A percentile compares a stretch with the other conserved stretches of the same genome.
Conservation (phyloP, 2,113 vertebrate genomes). For the Carassius auratus region DNA sequence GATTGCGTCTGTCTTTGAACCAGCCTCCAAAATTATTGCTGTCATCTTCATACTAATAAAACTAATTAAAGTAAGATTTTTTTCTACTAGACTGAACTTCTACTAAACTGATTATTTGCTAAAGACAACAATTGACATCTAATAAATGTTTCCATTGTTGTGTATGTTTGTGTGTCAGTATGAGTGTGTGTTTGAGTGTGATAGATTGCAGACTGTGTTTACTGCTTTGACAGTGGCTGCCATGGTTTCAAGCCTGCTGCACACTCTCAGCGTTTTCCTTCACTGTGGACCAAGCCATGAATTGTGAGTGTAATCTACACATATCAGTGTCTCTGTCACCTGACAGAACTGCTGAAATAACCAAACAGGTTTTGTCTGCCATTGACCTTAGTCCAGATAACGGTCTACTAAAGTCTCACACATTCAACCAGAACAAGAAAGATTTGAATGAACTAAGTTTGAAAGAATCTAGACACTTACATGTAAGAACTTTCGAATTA, state of each 20-base stretch:
- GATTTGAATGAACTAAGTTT: not conserved
- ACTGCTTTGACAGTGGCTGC: slow-evolving; percentile 8
- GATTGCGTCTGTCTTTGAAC: not conserved
- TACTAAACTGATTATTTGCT: not conserved
- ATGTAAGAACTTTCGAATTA: not conserved
- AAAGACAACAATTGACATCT: not conserved
- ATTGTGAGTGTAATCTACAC: slow-evolving; percentile 39
- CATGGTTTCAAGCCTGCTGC: slow-evolving; percentile 17
- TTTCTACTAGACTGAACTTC: not conserved
- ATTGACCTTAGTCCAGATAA: not conserved
- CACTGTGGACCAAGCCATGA: slow-evolving; percentile 45
- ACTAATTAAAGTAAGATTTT: slow-evolving; percentile 13
- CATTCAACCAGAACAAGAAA: not conserved
- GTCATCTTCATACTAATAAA: slow-evolving; percentile 24
- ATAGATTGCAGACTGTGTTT: not conserved
- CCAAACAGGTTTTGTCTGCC: too few relatives aligned
- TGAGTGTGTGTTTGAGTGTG: not conserved
- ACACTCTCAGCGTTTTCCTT: slow-evolving; percentile 24
- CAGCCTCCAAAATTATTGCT: slow-evolving; percentile 13
- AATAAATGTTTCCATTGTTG: not conserved
- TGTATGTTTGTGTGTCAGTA: slow-evolving; percentile 16
- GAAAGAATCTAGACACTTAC: too few relatives aligned
- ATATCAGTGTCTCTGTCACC: too few relatives aligned
- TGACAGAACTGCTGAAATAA: too few relatives aligned
- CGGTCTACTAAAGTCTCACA: not conserved